Conservation (phyloP, 2,113 vertebrate genomes). For the Syrrhaptes paradoxus region DNA sequence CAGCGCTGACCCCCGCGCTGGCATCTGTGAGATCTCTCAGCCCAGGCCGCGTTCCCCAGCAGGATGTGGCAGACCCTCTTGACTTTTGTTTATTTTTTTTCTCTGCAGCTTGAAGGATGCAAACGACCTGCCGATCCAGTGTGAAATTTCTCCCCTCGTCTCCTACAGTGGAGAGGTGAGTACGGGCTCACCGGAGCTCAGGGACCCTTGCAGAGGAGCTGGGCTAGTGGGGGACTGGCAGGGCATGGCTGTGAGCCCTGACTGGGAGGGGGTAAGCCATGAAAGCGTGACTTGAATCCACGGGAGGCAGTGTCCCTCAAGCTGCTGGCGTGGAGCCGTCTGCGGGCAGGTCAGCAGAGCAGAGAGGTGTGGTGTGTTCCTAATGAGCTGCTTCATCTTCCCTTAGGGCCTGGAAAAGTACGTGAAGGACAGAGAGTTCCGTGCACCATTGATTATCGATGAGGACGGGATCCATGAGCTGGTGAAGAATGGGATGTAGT, state of each 20-base stretch:
- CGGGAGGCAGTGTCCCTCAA: background rate
- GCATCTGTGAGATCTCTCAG: background rate
- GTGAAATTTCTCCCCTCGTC: conserved; percentile 93
- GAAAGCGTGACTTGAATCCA: fast-evolving
- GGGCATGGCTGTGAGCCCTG: fast-evolving
- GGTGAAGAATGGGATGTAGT: conserved; percentile 88
- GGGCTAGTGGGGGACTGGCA: fast-evolving
- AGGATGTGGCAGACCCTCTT: background rate
- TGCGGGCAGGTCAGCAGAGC: background rate
- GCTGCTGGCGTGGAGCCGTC: background rate
- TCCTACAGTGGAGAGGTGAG: conserved; percentile 96
- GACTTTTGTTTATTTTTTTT: background rate
- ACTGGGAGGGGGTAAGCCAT: background rate
- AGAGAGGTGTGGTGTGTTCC: fast-evolving
- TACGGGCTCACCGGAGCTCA: background rate
- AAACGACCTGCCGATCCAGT: conserved; percentile 92
- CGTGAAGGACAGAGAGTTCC: conserved; percentile 85
- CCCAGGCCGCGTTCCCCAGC: fast-evolving
- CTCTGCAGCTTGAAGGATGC: conserved; percentile 89
- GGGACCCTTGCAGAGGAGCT: background rate
- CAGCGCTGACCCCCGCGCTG: fast-evolving
- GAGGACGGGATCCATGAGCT: conserved; percentile 83
- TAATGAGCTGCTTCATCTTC: background rate
- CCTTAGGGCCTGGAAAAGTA: conserved; percentile 85
- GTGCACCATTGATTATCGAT: conserved; percentile 84